Conservation (phyloP, 2,888 invertebrate species). For the Nasonia oneida region DNA sequence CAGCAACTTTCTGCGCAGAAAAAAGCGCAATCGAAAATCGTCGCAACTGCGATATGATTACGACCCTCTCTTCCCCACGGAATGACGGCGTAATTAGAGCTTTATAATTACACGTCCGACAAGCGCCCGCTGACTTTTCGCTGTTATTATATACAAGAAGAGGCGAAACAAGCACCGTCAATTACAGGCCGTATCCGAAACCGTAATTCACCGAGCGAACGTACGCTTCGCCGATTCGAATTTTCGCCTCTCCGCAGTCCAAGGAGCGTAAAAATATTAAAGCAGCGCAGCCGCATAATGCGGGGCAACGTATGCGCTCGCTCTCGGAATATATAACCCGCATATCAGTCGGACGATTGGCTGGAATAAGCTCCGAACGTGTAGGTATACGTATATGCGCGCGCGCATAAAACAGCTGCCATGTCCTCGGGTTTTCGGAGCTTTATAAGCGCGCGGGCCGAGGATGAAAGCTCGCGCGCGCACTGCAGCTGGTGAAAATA, state of each 20-base stretch:
- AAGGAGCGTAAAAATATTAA: slow-evolving; percentile 22
- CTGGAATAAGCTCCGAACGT: too few relatives aligned
- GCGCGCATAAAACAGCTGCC: neutral
- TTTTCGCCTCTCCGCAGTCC: neutral
- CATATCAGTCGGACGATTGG: too few relatives aligned
- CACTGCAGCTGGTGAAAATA: neutral
- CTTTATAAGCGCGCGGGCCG: neutral
- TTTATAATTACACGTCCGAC: slow-evolving; percentile 31
- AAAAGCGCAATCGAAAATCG: neutral
- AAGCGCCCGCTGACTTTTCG: neutral
- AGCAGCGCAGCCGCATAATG: neutral
- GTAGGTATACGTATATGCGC: neutral
- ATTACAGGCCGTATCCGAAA: slow-evolving; percentile 16
- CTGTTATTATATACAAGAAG: neutral
- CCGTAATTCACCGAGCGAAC: neutral
- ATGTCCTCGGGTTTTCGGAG: neutral
- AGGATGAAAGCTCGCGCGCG: neutral
- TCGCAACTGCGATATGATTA: neutral
- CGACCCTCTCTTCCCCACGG: neutral
- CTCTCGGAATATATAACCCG: too few relatives aligned
- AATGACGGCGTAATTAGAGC: slow-evolving; percentile 16
- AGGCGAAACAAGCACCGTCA: neutral
- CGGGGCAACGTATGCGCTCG: neutral
- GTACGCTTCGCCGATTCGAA: neutral
- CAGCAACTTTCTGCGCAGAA: neutral